Conservation (phyloP, 2,113 vertebrate species). For the Pycnonotus jocosus region DNA sequence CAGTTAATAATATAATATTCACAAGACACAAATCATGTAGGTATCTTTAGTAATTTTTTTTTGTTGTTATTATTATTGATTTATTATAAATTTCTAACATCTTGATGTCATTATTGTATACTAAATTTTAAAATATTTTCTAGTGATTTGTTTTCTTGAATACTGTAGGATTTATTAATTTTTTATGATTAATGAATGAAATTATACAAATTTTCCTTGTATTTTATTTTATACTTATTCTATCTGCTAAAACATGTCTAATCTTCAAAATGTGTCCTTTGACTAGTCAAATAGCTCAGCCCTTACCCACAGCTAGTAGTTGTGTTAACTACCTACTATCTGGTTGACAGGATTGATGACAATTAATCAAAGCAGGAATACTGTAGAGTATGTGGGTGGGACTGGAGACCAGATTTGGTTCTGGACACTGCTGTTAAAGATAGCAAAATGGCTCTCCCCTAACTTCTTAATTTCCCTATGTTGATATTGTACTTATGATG, state of each 20-base stretch:
- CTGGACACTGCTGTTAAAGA: not conserved
- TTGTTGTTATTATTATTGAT: not conserved
- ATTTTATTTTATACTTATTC: not conserved
- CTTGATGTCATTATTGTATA: no score
- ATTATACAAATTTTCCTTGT: not conserved
- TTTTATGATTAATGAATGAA: not conserved
- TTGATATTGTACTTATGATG: not conserved
- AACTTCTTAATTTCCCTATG: not conserved
- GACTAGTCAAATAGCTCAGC: not conserved
- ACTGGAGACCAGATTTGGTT: not conserved
- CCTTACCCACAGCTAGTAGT: not conserved
- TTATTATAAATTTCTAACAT: not conserved
- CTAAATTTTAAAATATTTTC: not conserved
- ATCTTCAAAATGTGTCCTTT: not conserved
- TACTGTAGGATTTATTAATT: accelerated
- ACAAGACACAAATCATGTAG: not conserved
- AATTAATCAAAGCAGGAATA: not conserved
- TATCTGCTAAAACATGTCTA: not conserved
- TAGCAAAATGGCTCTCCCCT: not conserved
- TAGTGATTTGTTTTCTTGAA: not conserved
- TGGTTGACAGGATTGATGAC: not conserved
- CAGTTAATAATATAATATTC: not conserved
- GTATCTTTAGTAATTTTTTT: not conserved
- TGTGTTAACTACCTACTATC: not conserved
- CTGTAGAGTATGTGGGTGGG: not conserved